Percentiles rank a stretch among this genome's conserved stretches.
phyloP scores from a whole-genome alignment of 2,113 vertebrate genomes.

The Poeciliopsis prolifica region DNA sequence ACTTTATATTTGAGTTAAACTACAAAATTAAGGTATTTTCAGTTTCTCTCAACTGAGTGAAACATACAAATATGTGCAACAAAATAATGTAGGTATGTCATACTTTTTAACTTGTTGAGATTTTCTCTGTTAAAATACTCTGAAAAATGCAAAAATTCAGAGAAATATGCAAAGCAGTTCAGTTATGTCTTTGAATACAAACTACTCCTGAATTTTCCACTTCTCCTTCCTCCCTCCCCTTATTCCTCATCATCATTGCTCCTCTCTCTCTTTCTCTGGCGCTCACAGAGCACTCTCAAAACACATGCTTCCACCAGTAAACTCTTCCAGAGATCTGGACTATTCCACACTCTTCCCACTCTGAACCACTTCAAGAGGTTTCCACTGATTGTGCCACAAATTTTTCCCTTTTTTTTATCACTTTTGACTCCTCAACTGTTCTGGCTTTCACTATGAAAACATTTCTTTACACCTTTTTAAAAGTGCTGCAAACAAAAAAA shows the following conservation, averaged over 20 bases:
- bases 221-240: conserved; percentile 19
- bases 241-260: conserved; percentile 24
- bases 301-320: conserved; percentile 66
- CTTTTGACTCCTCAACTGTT: conserved; percentile 17
- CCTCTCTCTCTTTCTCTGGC: conserved; percentile 31
- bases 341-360: conserved; percentile 52
- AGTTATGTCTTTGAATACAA: conserved; percentile 63
- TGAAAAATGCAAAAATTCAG: conserved; percentile 8
- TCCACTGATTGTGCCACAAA: conserved; percentile 72
- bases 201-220: conserved; percentile 69
- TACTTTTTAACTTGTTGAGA: neutral
- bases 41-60: neutral
- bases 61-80: neutral
- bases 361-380: conserved; percentile 62
- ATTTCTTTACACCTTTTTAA: neutral
- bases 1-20: conserved; percentile 11
- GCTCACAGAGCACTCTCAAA: conserved; percentile 52
- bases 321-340: conserved; percentile 72
- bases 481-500: too few relatives aligned
- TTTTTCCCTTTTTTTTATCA: conserved; percentile 50
- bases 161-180: conserved; percentile 66
- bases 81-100: neutral
- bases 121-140: conserved; percentile 15
- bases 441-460: neutral
- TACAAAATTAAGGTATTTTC: conserved; percentile 10